Conservation (phyloP, 2,797 vertebrate species). For the Florisuga fusca region DNA sequence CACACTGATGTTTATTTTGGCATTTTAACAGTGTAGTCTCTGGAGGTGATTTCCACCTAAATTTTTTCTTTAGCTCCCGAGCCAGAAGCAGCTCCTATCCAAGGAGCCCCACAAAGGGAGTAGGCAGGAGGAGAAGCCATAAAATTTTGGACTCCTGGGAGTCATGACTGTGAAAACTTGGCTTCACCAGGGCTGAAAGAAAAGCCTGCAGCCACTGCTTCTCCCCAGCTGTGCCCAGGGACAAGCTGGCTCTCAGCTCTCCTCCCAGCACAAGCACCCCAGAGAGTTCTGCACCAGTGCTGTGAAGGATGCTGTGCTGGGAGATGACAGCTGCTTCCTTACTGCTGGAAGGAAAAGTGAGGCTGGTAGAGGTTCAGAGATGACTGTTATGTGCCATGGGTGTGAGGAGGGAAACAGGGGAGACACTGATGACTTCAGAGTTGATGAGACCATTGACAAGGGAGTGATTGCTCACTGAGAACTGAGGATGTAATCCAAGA, state of each 20-base stretch:
- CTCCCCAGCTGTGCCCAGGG: too few species aligned
- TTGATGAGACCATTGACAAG: neutral
- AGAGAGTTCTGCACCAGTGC: neutral
- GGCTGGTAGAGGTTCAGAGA: neutral
- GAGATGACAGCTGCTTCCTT: neutral
- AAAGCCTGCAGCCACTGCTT: too few species aligned
- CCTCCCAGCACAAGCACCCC: too few species aligned
- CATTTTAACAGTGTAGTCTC: neutral
- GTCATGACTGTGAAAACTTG: neutral
- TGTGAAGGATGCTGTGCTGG: neutral
- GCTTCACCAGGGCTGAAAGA: neutral
- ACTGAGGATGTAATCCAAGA: too few species aligned
- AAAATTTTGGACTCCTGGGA: neutral
- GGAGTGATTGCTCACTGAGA: too few species aligned
- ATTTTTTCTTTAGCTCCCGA: neutral
- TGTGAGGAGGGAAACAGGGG: neutral
- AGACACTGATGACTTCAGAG: neutral
- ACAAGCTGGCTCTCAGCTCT: too few species aligned
- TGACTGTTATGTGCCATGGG: neutral
- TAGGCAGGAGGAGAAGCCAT: neutral
- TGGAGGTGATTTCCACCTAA: neutral
- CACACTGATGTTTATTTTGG: neutral
- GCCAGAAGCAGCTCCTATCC: neutral
- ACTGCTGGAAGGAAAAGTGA: neutral
- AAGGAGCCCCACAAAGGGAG: neutral